Evolutionary conservation across 1,140 invertebrate species (phyloP).

Genomic region (Lepidurus apus): DNA sequence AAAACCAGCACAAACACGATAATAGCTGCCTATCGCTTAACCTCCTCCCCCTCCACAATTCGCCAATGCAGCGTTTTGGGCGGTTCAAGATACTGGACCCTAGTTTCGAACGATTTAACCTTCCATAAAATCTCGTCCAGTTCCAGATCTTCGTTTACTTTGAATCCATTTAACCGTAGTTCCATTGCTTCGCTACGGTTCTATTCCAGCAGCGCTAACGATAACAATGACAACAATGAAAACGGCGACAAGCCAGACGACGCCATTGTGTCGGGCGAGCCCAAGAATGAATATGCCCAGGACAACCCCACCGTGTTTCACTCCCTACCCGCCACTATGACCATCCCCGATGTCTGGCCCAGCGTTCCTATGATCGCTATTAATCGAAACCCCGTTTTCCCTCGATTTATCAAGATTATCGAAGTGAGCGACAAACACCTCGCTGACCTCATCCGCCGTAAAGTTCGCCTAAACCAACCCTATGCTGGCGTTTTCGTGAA

Average conservation of each 20-base stretch:
- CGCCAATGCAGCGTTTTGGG: neutral
- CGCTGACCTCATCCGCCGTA: slow-evolving; percentile 84
- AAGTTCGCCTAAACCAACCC: slow-evolving; percentile 92
- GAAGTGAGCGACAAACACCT: slow-evolving; percentile 84
- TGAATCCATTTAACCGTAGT: neutral
- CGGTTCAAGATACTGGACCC: neutral
- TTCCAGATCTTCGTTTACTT: neutral
- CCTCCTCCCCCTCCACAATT: neutral
- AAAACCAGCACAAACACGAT: neutral
- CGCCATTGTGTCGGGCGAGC: neutral
- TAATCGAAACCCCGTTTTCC: slow-evolving; percentile 91
- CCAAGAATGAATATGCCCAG: neutral
- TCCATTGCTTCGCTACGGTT: neutral
- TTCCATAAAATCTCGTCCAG: neutral
- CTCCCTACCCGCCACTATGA: slow-evolving; percentile 71
- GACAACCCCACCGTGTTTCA: slow-evolving; percentile 26
- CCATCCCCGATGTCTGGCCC: slow-evolving; percentile 95
- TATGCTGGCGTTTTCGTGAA: slow-evolving; percentile 97
- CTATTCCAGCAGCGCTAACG: neutral
- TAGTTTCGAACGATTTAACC: neutral
- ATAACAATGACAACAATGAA: neutral
- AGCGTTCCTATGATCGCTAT: slow-evolving; percentile 92
- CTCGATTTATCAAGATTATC: slow-evolving; percentile 95
- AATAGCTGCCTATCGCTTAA: neutral
- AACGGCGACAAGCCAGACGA: slow-evolving; percentile 2